Evolutionary conservation across 2,113 vertebrate genomes (phyloP), one percentile per base, ranked within the genome.

Genomic region (Mola mola): DNA sequence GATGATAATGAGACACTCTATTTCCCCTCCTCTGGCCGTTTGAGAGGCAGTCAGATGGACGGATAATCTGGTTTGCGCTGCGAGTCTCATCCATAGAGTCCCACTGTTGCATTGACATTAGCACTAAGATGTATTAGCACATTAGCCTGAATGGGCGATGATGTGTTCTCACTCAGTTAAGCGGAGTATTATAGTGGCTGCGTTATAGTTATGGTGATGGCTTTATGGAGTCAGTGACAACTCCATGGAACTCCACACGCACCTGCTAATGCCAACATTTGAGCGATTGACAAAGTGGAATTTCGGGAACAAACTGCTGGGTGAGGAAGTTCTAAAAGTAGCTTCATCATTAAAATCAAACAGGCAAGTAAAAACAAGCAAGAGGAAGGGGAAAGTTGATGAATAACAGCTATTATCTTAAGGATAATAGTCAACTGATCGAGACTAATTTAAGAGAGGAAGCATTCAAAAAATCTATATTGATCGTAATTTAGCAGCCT

Each of bases 81-180:
- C 60, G 62, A 84, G 84, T 68, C 82, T 79, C 84, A 83, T 89
- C 84, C 79, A 41, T 75, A 56, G 44, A 60, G 82, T 69, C 53
- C 80, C 76, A 50, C 69, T 47, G 61, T 55, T 38, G 58, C 64
- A 24, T 61, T 83, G 83, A 86, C 87, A 86, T 88, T 86, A 87
- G 68, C 80, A 26, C 80, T 24, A 69, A 89, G 86, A 89, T 48
- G 41, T 87, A 89, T 90, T 89, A 82, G 83, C 83, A 82, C 89
- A 86, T 89, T 90, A 88, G 84, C 78, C 52, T 22, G 79, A 88
- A 87, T 83, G 82, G 84, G 78, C 53, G 43, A 79, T 83, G 79
- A 90, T 87, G 84, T 75, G 85, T 86, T 81, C 72, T 76, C 78
- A 75, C 67, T 80, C 81, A 61, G 79, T 86, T 86, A 87, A 89